phyloP scores from a whole-genome alignment of 2,797 vertebrate genomes.

The Enteromius argenteus region DNA sequence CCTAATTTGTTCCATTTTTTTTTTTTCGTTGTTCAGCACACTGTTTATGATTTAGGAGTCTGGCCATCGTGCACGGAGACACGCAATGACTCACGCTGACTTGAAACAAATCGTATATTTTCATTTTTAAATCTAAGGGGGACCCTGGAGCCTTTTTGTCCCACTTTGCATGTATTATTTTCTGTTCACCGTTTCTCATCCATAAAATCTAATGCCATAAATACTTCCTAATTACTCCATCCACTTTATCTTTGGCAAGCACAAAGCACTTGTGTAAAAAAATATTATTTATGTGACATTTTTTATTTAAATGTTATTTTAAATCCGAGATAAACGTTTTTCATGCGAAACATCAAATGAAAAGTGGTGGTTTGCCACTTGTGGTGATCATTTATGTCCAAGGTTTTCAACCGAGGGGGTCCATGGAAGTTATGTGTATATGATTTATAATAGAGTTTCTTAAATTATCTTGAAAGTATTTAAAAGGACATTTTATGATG shows the following conservation, averaged over 20 bases:
- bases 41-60: conserved; percentile 48
- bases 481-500: background rate
- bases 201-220: conserved; percentile 54
- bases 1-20: background rate
- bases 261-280: conserved; percentile 7
- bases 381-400: background rate
- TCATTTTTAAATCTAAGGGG: conserved; percentile 17
- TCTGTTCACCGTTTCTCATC: conserved; percentile 41
- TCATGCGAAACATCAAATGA: conserved; percentile 18
- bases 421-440: background rate
- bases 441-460: background rate
- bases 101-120: conserved; percentile 37
- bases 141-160: conserved; percentile 46
- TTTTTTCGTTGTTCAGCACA: conserved; percentile 20
- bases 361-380: conserved; percentile 27
- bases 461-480: background rate
- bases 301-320: conserved; percentile 37
- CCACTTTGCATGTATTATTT: conserved; percentile 51
- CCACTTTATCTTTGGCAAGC: conserved; percentile 58
- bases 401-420: background rate
- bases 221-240: conserved; percentile 52
- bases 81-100: conserved; percentile 6
- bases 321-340: conserved; percentile 23
- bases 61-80: background rate
- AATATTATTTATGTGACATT: background rate